Evolutionary conservation across 2,888 invertebrate species (phyloP).

Genomic region (Epirrita christyi): DNA sequence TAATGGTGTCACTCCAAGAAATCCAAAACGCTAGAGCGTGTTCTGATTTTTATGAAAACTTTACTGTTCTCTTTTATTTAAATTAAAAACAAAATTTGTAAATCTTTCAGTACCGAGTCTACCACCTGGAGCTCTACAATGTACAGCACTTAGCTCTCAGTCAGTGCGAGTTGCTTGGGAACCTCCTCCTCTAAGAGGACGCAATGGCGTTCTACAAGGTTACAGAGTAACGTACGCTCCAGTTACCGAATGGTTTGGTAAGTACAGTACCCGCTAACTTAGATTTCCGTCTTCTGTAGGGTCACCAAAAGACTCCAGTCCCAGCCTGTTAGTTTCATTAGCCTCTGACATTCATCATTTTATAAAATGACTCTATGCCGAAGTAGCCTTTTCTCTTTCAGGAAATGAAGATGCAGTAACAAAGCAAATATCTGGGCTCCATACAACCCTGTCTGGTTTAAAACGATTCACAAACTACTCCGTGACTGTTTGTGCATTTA

Average conservation of each 20-base stretch:
- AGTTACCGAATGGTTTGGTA: slow-evolving; percentile 92
- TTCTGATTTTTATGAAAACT: too few relatives aligned
- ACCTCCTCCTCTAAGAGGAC: slow-evolving; percentile 91
- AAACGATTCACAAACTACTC: slow-evolving; percentile 96
- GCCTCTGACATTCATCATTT: not conserved
- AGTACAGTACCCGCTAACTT: slow-evolving; percentile 44
- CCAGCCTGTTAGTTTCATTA: too few relatives aligned
- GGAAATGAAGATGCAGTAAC: slow-evolving; percentile 90
- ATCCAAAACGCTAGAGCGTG: too few relatives aligned
- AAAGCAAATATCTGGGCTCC: slow-evolving; percentile 89
- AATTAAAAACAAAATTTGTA: not conserved
- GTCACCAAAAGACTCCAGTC: too few relatives aligned
- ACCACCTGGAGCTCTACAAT: slow-evolving; percentile 92
- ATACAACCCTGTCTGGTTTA: slow-evolving; percentile 90
- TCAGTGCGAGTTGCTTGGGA: slow-evolving; percentile 95
- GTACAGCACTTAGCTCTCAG: slow-evolving; percentile 92
- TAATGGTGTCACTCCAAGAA: too few relatives aligned
- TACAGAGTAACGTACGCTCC: slow-evolving; percentile 93
- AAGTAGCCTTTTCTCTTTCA: slow-evolving; percentile 50
- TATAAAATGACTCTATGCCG: not conserved
- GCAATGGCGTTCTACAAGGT: slow-evolving; percentile 93
- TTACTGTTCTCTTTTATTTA: too few relatives aligned
- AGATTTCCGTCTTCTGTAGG: too few relatives aligned
- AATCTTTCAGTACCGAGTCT: slow-evolving; percentile 90
- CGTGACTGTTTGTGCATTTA: slow-evolving; percentile 94